phyloP scores from a whole-genome alignment of 2,797 vertebrate genomes.

The Scleropages formosus region DNA sequence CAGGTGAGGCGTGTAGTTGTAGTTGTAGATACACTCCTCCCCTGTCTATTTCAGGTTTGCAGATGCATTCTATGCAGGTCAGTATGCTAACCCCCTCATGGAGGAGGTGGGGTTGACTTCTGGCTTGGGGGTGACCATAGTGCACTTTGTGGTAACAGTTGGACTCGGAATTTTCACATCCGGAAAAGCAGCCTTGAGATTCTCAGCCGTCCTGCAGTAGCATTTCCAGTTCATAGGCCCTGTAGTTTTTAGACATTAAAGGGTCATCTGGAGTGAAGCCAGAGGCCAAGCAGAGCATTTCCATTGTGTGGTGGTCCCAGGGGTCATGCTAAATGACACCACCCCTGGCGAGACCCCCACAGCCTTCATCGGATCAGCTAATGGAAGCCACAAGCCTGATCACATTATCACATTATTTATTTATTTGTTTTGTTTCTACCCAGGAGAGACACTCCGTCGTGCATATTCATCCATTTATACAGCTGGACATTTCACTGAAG shows the following conservation, averaged over 20 bases:
- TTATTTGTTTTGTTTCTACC: slow-evolving; percentile 1
- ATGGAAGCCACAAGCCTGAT: slow-evolving; percentile 13
- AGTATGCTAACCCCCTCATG: slow-evolving; percentile 29
- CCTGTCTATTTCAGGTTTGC: slow-evolving; percentile 39
- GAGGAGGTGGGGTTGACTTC: slow-evolving; percentile 22
- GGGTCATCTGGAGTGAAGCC: slow-evolving; percentile 24
- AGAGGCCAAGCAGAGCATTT: slow-evolving; percentile 21
- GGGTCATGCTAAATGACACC: background rate
- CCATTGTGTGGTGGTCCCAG: background rate
- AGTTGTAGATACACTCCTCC: background rate
- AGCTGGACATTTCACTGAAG: background rate
- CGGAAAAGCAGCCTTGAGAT: slow-evolving; percentile 31
- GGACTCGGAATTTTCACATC: slow-evolving; percentile 44
- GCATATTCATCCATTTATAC: background rate
- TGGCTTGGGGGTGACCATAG: slow-evolving; percentile 34
- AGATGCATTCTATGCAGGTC: slow-evolving; percentile 44
- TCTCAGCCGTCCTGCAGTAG: slow-evolving; percentile 44
- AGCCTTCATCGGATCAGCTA: background rate
- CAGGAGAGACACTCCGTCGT: background rate
- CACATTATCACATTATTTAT: slow-evolving; percentile 11
- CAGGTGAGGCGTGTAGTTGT: background rate
- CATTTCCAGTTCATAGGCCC: slow-evolving; percentile 37
- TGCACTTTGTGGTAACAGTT: slow-evolving; percentile 38
- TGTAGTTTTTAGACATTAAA: slow-evolving; percentile 41
- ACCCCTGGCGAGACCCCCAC: background rate